Evolutionary conservation across 37 sponge, comb jelly and placozoan genomes (phyloP), one percentile per base, ranked within the genome.

Genomic region (Halisarca cf. caerulea): DNA sequence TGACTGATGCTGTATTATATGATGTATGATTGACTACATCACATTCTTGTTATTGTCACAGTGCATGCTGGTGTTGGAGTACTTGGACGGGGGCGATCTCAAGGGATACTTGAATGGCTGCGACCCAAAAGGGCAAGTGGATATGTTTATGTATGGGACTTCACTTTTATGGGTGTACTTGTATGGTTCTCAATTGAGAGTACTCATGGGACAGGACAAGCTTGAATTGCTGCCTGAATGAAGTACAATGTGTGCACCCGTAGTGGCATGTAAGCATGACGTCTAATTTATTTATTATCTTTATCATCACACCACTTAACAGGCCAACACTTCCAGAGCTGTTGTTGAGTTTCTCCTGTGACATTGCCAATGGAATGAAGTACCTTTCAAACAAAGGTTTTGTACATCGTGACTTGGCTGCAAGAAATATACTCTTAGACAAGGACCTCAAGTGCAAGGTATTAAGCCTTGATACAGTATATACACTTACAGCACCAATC

Each of bases 391-490:
- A 62, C 30, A 62, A 62, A 62, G 64, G 64, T 20, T 62, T 62
- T 62, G 64, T 62, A 28, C 64, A 62, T 62, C 64, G 64, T 62
- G 64, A 62, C 64, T 62, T 62, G 64, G 64, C 64, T 20, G 64
- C 64, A 62, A 62, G 64, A 23, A 62, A 62, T 23, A 62, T 62
- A 6, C 30, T 62, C 6, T 62, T 62, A 23, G 64, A 62, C 64
- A 62, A 62, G 30, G 6, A 62, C 30, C 25, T 62, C 30, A 62
- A 62, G 64, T 62, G 64, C 30, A 62, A 62, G 30, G 64, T 62
- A 30, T 5, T 15, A 62, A 47, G 11, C 51, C 51, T 47, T 47
- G 9, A 47, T 47, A 11, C 11, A 47, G 51, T 14, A 47, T 47
- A 11, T 47, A 47, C 11, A 47, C 11, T 47, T n/a, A n/a, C n/a